A percentile compares a stretch with the other conserved stretches of the same genome.
Evolutionary conservation across 2,797 vertebrate genomes (phyloP).

Genomic region (Melanitta fusca): DNA sequence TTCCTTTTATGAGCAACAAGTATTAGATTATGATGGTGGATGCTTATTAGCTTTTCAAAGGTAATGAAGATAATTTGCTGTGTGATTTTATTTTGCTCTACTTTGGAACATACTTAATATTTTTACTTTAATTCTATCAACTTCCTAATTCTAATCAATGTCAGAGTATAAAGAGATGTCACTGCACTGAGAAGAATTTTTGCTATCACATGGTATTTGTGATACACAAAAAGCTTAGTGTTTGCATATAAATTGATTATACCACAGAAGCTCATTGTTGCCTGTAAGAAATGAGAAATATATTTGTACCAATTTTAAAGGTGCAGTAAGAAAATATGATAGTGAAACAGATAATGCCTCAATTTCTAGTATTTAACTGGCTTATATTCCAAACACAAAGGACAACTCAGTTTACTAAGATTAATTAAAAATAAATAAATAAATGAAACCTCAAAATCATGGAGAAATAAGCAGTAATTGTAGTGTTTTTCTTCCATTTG

Average conservation of each 20-base stretch:
- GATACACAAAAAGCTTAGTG: neutral
- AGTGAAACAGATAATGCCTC: neutral
- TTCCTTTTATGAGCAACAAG: constrained; percentile 44
- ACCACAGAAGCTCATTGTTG: neutral
- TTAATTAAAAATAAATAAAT: too few relatives aligned
- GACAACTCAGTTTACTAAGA: neutral
- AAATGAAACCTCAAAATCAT: neutral
- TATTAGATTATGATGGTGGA: neutral
- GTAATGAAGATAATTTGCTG: neutral
- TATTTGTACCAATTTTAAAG: neutral
- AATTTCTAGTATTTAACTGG: neutral
- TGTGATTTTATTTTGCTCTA: neutral
- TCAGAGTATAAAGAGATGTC: neutral
- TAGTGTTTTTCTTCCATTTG: neutral
- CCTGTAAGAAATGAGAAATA: neutral
- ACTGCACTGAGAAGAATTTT: neutral
- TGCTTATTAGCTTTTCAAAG: neutral
- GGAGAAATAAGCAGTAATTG: neutral
- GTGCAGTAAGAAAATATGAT: fast-evolving
- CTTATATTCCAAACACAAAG: neutral
- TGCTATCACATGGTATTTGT: neutral
- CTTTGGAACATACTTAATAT: neutral
- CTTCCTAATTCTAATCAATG: neutral
- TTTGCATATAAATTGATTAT: neutral
- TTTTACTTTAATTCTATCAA: neutral